These are phyloP conservation scores for Galago senegalensis DNA, from an alignment of 2,797 vertebrate species.

Conservation along the genomic window DNA sequence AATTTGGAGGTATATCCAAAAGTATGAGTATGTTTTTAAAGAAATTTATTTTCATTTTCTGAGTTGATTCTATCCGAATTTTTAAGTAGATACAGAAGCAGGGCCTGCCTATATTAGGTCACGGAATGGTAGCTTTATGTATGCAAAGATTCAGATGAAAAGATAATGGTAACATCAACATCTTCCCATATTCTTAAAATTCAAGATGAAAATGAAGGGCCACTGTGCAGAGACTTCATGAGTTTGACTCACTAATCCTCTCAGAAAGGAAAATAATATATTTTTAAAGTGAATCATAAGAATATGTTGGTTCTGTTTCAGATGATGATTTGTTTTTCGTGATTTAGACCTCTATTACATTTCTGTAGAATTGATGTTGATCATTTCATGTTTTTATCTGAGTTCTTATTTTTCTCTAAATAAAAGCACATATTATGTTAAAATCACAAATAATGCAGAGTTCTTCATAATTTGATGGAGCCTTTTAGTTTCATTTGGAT, in stretches of 20 bases:
- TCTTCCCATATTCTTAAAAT: conserved; percentile 54
- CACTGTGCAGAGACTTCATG: neutral
- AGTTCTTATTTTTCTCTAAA: conserved; percentile 50
- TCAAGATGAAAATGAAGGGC: conserved; percentile 41
- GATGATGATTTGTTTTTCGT: conserved; percentile 58
- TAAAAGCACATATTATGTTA: conserved; percentile 8
- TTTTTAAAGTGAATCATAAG: conserved; percentile 15
- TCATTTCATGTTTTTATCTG: conserved; percentile 8
- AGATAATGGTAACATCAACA: neutral
- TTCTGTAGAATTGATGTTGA: conserved; percentile 8
- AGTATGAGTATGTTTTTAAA: conserved; percentile 13
- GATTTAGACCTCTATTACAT: conserved; percentile 43
- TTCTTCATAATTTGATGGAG: conserved; percentile 1
- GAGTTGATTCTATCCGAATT: conserved; percentile 49
- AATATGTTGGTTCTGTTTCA: neutral
- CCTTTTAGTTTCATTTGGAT: conserved; percentile 43
- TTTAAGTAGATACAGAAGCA: conserved; percentile 39
- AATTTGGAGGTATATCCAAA: conserved; percentile 50
- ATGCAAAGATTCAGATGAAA: conserved; percentile 39
- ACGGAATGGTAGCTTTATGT: neutral
- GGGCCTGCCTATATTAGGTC: neutral
- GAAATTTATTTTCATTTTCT: conserved; percentile 68
- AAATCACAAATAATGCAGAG: conserved; percentile 38
- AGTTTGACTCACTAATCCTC: neutral
- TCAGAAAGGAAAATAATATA: conserved; percentile 16